Conservation (phyloP, 37 sponge, comb jelly and placozoan genomes). For the Amphimedon queenslandica region DNA sequence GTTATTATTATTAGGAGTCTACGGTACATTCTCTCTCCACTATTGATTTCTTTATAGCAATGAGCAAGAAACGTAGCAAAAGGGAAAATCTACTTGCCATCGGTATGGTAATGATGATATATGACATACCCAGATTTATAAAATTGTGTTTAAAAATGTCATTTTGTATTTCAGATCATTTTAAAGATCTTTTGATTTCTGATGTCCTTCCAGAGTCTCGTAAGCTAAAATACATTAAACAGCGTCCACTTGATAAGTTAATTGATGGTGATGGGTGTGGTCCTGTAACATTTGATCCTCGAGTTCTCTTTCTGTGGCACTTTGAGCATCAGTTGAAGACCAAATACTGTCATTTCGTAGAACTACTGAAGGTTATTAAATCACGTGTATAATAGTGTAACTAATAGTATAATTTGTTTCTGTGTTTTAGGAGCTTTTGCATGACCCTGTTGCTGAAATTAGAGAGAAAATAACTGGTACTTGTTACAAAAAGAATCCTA, state of each 20-base stretch:
- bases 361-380: slow-evolving; percentile 39
- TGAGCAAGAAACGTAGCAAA: slow-evolving; percentile 92
- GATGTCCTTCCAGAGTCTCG: slow-evolving; percentile 82
- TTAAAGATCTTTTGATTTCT: slow-evolving; percentile 83
- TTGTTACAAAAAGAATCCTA: not conserved
- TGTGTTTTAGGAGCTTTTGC: slow-evolving; percentile 40
- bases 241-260: slow-evolving; percentile 50
- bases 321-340: slow-evolving; percentile 80
- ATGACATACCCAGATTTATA: no score
- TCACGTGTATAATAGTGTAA: no score
- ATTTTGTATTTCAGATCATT: slow-evolving; percentile 58
- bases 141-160: no score
- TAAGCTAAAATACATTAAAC: slow-evolving; percentile 66
- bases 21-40: slow-evolving; percentile 80
- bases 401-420: not conserved
- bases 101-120: slow-evolving; percentile 7
- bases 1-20: slow-evolving; percentile 73
- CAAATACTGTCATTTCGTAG: slow-evolving; percentile 52
- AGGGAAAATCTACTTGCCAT: slow-evolving; percentile 70
- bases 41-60: slow-evolving; percentile 57
- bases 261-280: not conserved
- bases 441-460: slow-evolving; percentile 60
- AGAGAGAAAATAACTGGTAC: slow-evolving; percentile 61
- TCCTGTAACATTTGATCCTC: not conserved
- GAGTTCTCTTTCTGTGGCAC: slow-evolving; percentile 71